Percentiles rank a stretch among this genome's conserved stretches.
These are phyloP conservation scores for Crotalus helleri DNA, from an alignment of 2,113 vertebrate genomes.

Conservation along the genomic window DNA sequence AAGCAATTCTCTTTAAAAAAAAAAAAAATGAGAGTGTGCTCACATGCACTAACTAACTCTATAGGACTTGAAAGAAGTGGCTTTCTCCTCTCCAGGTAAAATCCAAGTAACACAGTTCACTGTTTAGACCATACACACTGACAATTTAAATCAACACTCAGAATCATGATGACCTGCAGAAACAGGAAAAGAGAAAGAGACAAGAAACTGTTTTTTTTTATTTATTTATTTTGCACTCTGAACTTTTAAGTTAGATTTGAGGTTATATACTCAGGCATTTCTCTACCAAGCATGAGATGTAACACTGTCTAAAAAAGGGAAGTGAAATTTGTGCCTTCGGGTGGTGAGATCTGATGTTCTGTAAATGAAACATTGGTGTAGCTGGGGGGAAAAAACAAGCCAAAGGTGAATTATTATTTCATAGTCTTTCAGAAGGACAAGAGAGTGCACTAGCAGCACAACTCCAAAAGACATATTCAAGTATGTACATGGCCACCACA, in stretches of 20 bases:
- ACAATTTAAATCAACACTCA: background rate
- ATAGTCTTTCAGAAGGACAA: background rate
- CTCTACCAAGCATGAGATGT: background rate
- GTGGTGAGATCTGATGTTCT: background rate
- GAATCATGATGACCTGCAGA: background rate
- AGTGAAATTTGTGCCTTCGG: conserved; percentile 8
- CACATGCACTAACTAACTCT: background rate
- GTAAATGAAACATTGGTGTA: background rate
- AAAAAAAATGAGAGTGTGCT: background rate
- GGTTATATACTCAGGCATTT: background rate
- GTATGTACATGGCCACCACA: too few relatives aligned
- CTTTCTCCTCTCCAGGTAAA: background rate
- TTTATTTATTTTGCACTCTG: background rate
- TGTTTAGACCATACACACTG: background rate
- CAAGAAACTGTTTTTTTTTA: background rate
- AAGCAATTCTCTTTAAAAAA: background rate
- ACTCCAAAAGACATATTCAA: background rate
- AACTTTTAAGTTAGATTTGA: conserved; percentile 7
- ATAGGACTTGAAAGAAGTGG: background rate
- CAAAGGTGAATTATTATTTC: background rate
- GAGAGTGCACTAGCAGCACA: background rate
- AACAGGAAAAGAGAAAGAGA: background rate
- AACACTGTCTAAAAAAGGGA: conserved; percentile 1
- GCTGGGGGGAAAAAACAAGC: background rate
- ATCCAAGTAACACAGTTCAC: background rate